Conservation (phyloP, 2,797 vertebrate genomes). For the Hippoglossus hippoglossus region DNA sequence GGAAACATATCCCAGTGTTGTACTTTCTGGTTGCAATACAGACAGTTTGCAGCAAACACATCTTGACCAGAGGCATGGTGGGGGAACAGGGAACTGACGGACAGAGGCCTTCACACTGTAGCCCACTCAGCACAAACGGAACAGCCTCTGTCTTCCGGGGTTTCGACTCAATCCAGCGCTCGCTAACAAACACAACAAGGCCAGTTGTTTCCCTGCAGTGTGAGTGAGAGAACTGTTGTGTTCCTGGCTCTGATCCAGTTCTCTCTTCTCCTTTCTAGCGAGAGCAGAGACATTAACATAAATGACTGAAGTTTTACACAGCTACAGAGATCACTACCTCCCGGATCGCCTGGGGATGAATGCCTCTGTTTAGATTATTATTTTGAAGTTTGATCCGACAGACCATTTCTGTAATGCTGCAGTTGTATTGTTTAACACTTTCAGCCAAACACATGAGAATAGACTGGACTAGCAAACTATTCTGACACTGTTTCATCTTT, state of each 20-base stretch:
- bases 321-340: constrained; percentile 15
- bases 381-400: constrained; percentile 8
- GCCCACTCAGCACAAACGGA: constrained; percentile 57
- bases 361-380: neutral
- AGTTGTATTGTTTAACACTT: neutral
- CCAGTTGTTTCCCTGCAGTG: constrained; percentile 33
- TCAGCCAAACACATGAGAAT: neutral
- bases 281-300: constrained; percentile 21
- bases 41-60: constrained; percentile 19
- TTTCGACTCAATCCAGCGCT: constrained; percentile 39
- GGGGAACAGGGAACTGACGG: constrained; percentile 37
- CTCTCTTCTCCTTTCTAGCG: constrained; percentile 31
- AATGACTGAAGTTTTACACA: constrained; percentile 5
- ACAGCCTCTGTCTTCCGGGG: constrained; percentile 4
- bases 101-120: constrained; percentile 39
- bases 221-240: constrained; percentile 10
- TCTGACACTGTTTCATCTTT: neutral
- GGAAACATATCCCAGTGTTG: neutral
- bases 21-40: constrained; percentile 3
- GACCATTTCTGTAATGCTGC: neutral
- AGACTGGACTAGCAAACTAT: too few species aligned
- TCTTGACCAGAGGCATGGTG: constrained; percentile 41
- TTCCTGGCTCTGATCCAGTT: constrained; percentile 41
- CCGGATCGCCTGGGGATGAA: neutral
- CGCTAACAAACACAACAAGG: constrained; percentile 40